phyloP scores from a whole-genome alignment of 2,888 invertebrate genomes.

The Ichneumoninae sp. region DNA sequence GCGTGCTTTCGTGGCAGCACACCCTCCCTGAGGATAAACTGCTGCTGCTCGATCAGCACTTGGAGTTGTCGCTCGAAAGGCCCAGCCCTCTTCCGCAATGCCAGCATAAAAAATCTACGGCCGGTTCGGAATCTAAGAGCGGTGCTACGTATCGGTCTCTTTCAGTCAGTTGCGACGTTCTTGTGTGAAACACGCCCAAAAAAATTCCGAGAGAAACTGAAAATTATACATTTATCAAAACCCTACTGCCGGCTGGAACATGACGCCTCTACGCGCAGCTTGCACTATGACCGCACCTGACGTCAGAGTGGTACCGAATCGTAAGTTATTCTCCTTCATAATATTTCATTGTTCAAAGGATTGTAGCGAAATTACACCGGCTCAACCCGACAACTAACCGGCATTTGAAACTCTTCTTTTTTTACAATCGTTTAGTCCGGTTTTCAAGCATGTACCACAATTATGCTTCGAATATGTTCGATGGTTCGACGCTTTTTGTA shows the following conservation, averaged over 20 bases:
- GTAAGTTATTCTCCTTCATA: constrained; percentile 15
- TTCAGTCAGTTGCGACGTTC: neutral
- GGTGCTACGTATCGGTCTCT: neutral
- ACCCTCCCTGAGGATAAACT: constrained; percentile 61
- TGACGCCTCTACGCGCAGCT: neutral
- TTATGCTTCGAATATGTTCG: neutral
- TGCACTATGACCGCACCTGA: neutral
- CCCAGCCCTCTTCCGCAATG: constrained; percentile 35
- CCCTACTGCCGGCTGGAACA: neutral
- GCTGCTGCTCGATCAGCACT: constrained; percentile 34
- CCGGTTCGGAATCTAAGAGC: constrained; percentile 18
- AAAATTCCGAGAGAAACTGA: neutral
- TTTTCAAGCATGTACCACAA: neutral
- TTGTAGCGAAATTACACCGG: too few relatives aligned
- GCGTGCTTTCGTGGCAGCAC: constrained; percentile 60
- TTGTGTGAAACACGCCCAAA: neutral
- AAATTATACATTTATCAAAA: neutral
- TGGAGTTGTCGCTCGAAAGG: constrained; percentile 31
- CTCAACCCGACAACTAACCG: neutral
- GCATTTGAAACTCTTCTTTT: neutral
- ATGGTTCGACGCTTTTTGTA: neutral
- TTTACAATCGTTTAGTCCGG: neutral
- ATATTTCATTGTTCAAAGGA: neutral
- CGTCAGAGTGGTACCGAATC: constrained; percentile 1
- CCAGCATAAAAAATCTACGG: constrained; percentile 27